Conservation (phyloP, 2,797 vertebrate genomes). For the Danio aesculapii region DNA sequence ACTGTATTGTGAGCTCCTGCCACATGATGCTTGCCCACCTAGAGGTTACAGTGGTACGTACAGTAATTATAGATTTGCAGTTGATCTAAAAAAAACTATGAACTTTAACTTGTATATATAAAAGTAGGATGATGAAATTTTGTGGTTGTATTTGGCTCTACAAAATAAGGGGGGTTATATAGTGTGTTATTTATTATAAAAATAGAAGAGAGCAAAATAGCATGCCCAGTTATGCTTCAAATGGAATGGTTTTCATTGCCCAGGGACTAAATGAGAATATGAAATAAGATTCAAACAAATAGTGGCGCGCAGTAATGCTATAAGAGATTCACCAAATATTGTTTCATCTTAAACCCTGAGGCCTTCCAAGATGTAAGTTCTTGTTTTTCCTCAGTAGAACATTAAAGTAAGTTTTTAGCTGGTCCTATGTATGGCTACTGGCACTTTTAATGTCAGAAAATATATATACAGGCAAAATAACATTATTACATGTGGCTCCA, state of each 20-base stretch:
- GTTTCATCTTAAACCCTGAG: not conserved
- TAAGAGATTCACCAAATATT: not conserved
- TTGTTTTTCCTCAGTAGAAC: no score
- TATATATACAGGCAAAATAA: no score
- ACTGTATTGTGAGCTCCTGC: not conserved
- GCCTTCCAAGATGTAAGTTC: no score
- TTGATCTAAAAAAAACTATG: not conserved
- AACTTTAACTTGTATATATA: not conserved
- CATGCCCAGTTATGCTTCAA: not conserved
- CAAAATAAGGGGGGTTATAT: not conserved
- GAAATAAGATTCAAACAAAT: not conserved
- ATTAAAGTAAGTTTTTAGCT: not conserved
- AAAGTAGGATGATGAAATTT: not conserved
- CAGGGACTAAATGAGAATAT: not conserved
- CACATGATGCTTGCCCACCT: not conserved
- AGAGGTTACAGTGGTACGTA: not conserved
- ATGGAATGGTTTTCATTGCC: not conserved
- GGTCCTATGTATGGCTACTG: no score
- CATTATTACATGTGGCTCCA: no score
- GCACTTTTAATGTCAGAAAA: no score
- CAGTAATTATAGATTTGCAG: not conserved
- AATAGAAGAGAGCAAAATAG: conserved; percentile 17
- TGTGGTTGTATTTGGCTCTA: conserved; percentile 5
- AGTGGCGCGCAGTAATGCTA: not conserved
- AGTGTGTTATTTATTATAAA: conserved; percentile 9